Evolutionary conservation across 1,140 invertebrate genomes (phyloP).

Genomic region (Colletes latitarsis): DNA sequence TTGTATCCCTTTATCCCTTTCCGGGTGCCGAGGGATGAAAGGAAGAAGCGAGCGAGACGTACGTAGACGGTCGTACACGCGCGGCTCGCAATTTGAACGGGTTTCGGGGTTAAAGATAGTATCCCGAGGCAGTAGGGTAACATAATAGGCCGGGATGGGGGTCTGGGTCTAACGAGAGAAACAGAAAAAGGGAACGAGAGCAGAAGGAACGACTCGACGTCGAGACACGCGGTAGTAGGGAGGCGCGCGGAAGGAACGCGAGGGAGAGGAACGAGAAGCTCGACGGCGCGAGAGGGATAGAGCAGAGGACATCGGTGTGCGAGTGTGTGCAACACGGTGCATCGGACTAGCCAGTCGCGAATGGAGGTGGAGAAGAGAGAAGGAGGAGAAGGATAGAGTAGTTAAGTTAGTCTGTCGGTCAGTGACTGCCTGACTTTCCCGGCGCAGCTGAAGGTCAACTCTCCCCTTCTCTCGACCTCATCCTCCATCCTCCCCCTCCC

Average conservation of each 20-base stretch:
- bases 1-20: slow-evolving; percentile 42
- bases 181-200: slow-evolving; percentile 57
- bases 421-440: slow-evolving; percentile 82
- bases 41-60: background rate
- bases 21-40: slow-evolving; percentile 23
- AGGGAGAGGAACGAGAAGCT: slow-evolving; percentile 8
- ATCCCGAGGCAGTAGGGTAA: slow-evolving; percentile 70
- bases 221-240: slow-evolving; percentile 39
- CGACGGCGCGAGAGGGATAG: background rate
- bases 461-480: slow-evolving; percentile 75
- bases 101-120: slow-evolving; percentile 74
- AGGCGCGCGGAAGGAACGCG: slow-evolving; percentile 53
- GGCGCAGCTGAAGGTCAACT: slow-evolving; percentile 81
- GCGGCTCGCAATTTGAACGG: slow-evolving; percentile 63
- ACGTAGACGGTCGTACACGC: slow-evolving; percentile 49
- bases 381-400: slow-evolving; percentile 79
- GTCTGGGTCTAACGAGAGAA: slow-evolving; percentile 65
- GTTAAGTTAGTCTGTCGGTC: slow-evolving; percentile 82
- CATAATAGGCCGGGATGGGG: slow-evolving; percentile 67
- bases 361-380: slow-evolving; percentile 70
- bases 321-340: slow-evolving; percentile 67
- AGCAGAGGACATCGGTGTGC: slow-evolving; percentile 20
- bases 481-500: slow-evolving; percentile 53
- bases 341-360: slow-evolving; percentile 76
- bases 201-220: slow-evolving; percentile 42